Evolutionary conservation across 2,888 invertebrate genomes (phyloP), one percentile per base, ranked within the genome.

Genomic region (Acronicta aceris): DNA sequence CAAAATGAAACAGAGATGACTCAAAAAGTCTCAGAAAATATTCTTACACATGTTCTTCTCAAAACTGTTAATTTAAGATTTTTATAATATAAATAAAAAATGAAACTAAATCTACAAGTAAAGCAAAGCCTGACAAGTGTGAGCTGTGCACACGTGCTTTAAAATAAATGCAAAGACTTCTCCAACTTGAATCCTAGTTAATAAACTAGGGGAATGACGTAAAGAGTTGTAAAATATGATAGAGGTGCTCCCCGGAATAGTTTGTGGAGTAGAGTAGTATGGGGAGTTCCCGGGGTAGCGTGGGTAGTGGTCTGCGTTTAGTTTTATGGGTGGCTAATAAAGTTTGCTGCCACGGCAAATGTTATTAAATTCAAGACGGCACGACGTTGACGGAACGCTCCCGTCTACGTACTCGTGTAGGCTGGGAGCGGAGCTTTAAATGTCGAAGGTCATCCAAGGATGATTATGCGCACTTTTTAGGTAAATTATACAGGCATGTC

Each of bases 251-350:
- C 12, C 36, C 12, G n/a, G 56, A 46, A 38, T 46, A 68, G 60
- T 57, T 59, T 42, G 45, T 27, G 36, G 57, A 50, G 58, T 10
- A 46, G 53, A 47, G 54, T 62, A 54, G 49, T 27, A 71, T 25
- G 46, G 53, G 52, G 58, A n/a, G 7, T 38, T 2, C 4, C 33
- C 33, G 33, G 30, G 38, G 38, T n/a, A 7, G n/a, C 2, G 38
- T n/a, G 56, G 62, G 51, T 55, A 52, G 64, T 69, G 53, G 67
- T 56, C 64, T 68, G 51, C 67, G 48, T 65, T 59, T 74, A 75
- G 78, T 84, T 86, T 85, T 85, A 84, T 80, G 81, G 74, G n/a
- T 64, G 69, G 82, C 85, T 86, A 87, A 86, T 88, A 87, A 87
- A 87, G 82, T 86, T 82, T 80, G 79, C 70, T 74, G 72, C 71